Evolutionary conservation across 2,113 vertebrate species (phyloP).

Genomic region (Gallinago undulata): DNA sequence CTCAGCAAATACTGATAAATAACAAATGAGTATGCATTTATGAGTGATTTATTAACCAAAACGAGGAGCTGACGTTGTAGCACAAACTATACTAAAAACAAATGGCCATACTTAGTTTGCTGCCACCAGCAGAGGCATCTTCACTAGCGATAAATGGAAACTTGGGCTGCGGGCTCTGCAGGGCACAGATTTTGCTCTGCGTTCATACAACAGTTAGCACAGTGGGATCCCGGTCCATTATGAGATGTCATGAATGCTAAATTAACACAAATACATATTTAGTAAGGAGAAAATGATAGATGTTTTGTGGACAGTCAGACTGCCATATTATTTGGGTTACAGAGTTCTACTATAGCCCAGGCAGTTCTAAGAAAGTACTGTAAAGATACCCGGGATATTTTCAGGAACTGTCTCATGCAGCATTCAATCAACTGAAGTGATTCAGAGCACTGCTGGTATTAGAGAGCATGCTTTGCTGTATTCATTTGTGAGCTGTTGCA

Average conservation of each 20-base stretch:
- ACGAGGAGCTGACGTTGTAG: background rate
- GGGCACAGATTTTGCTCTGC: constrained; percentile 19
- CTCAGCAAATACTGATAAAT: constrained; percentile 30
- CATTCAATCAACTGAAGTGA: constrained; percentile 32
- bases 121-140: constrained; percentile 16
- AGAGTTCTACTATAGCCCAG: background rate
- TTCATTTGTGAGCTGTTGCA: constrained; percentile 16
- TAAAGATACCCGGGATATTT: background rate
- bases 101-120: constrained; percentile 13
- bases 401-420: constrained; percentile 30
- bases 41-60: constrained; percentile 6
- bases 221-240: constrained; percentile 19
- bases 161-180: constrained; percentile 17
- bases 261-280: constrained; percentile 50
- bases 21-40: background rate
- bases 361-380: constrained; percentile 12
- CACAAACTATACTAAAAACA: background rate
- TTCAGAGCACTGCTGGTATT: background rate
- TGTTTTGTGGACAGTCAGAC: constrained; percentile 25
- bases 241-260: constrained; percentile 32
- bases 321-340: constrained; percentile 26
- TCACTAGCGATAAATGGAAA: constrained; percentile 5
- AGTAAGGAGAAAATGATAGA: constrained; percentile 41
- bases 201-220: constrained; percentile 7
- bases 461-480: constrained; percentile 8